Base-by-base conservation (phyloP, 64 coral and sea anemone species). In the Pachyseris speciosa region DNA sequence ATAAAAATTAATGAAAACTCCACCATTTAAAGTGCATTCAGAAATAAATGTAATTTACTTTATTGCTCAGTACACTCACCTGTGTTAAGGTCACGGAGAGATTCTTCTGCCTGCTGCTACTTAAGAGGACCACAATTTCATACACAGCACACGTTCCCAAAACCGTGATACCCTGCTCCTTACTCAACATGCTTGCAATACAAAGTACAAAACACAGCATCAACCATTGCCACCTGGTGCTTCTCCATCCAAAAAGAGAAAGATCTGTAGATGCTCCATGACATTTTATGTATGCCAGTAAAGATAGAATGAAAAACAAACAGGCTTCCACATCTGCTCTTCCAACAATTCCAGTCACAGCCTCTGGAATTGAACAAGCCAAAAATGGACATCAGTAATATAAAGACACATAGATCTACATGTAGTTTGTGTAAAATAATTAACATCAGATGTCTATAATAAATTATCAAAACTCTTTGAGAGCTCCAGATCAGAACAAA, bases 161-260 rank as follows among this genome's bases (percentile, higher is more conserved):
- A 19, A 94, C 96, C 37, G 96, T 98, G 38, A 94, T 79, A 20
- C 96, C 96, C 64, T 98, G 96, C 55, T 98, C 96, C 57, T 98
- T 98, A 13, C 88, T 92, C 28, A 98, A 58, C 96, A 98, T 95
- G 70, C 92, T 94, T n/a, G 75, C 77, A 17, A 90, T 72, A 84
- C 67, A 87, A 9, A 89, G 16, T 4, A 84, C 28, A 84, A 94
- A 50, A 85, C 96, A 92, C 4, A 39, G 16, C 7, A 92, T 1
- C 13, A 94, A 37, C 96, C 93, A 95, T 13, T 8, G n/a, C 93
- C 88, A 94, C 9, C 24, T 63, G 1, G 37, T 78, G 37, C 29
- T 65, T 30, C 31, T 57, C 32, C 36, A 45, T 1, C 49, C 53
- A 33, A 48, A 1, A 13, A 29, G 47, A 34, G 61, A 55, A 49